phyloP scores from a whole-genome alignment of 2,797 vertebrate genomes.

The Peromyscus eremicus region DNA sequence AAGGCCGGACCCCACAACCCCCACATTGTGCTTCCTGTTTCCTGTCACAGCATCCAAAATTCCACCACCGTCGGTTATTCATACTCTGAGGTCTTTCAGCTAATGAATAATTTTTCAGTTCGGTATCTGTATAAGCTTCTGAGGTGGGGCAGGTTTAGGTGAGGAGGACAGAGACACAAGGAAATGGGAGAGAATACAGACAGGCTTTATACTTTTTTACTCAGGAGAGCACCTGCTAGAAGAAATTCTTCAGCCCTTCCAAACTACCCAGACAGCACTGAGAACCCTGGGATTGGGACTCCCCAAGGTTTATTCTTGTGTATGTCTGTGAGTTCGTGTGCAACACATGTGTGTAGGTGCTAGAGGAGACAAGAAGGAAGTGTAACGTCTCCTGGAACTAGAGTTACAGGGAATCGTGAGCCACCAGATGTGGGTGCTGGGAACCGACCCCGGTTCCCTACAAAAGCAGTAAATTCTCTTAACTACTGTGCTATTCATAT shows the following conservation, averaged over 20 bases:
- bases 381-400: neutral
- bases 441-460: neutral
- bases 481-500: neutral
- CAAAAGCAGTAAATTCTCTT: neutral
- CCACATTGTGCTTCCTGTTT: constrained; percentile 17
- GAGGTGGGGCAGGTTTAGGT: neutral
- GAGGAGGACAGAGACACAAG: neutral
- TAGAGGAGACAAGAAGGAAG: neutral
- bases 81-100: neutral
- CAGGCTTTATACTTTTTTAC: neutral
- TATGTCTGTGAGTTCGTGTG: neutral
- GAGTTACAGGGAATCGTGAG: neutral
- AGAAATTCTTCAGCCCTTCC: neutral
- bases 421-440: neutral
- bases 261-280: neutral
- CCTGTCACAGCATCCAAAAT: constrained; percentile 30
- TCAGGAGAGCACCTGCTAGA: neutral
- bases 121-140: neutral
- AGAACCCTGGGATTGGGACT: neutral
- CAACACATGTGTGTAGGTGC: neutral
- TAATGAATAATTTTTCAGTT: constrained; percentile 22
- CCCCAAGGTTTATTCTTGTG: neutral
- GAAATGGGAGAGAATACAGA: neutral
- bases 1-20: neutral
- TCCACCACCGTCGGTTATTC: neutral